These are phyloP conservation scores for Limnephilus auricula DNA, from an alignment of 2,888 invertebrate genomes.

Conservation along the genomic window DNA sequence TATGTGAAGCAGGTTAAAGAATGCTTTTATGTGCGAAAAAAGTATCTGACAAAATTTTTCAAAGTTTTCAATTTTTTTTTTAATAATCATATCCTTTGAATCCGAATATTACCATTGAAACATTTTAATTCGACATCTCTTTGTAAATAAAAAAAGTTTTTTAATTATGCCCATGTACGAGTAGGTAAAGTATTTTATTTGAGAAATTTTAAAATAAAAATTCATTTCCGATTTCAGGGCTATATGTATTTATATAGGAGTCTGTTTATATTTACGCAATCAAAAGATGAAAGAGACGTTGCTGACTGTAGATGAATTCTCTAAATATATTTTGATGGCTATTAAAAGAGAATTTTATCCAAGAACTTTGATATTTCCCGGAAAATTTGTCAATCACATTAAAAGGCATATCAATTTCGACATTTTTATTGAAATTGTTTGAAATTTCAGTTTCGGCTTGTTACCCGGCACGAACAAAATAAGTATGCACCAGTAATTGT, in stretches of 20 bases:
- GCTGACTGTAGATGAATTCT: not conserved
- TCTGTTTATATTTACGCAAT: constrained; percentile 11
- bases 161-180: not conserved
- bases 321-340: not conserved
- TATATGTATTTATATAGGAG: not conserved
- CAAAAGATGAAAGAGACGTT: constrained; percentile 11
- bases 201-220: not conserved
- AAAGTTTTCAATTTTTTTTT: not conserved
- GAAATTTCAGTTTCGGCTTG: not conserved
- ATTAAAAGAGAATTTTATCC: not conserved
- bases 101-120: not conserved
- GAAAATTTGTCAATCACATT: not conserved
- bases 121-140: not conserved
- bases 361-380: not conserved
- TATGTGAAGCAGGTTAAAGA: not conserved
- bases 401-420: not conserved
- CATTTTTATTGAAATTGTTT: not conserved
- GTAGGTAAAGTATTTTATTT: not conserved
- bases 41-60: not conserved
- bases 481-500: too few relatives aligned
- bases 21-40: not conserved
- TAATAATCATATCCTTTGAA: not conserved
- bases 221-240: not conserved
- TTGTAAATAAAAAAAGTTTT: not conserved
- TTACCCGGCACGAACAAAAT: not conserved